Percentiles rank a stretch among this genome's conserved stretches.
Evolutionary conservation across 2,113 vertebrate genomes (phyloP).

Genomic region (Mirounga angustirostris): DNA sequence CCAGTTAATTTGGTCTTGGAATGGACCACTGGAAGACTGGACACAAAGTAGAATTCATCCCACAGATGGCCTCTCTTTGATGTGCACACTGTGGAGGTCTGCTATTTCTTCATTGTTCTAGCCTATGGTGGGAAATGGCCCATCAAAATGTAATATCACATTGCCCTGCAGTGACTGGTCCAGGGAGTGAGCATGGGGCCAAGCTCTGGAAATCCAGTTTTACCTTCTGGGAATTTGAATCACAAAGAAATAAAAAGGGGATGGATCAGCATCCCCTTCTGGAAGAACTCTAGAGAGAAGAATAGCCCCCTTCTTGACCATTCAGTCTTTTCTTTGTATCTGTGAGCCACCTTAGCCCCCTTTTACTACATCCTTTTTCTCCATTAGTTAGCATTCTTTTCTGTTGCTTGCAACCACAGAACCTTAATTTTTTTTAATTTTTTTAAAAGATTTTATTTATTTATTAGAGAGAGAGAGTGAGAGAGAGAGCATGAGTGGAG

Average conservation of each 20-base stretch:
- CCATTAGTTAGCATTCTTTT: neutral
- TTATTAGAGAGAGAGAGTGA: too few relatives aligned
- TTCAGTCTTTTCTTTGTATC: neutral
- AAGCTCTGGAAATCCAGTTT: neutral
- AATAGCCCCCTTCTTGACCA: neutral
- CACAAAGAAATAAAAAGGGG: neutral
- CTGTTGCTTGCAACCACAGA: neutral
- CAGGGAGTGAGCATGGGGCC: neutral
- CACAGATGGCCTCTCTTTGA: neutral
- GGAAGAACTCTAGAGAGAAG: neutral
- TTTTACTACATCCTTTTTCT: neutral
- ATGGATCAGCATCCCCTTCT: neutral
- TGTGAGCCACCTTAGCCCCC: neutral
- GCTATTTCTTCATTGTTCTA: neutral
- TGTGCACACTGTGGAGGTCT: neutral
- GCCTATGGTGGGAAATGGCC: neutral
- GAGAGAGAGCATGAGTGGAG: too few relatives aligned
- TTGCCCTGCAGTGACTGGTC: neutral
- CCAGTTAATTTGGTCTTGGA: neutral
- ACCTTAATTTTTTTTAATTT: neutral
- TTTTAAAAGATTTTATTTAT: too few relatives aligned
- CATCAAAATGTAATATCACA: neutral
- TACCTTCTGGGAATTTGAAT: neutral
- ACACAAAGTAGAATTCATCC: neutral
- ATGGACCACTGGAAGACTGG: neutral